Evolutionary conservation across 2,113 vertebrate genomes (phyloP).

Genomic region (Amblyornis subalaris): DNA sequence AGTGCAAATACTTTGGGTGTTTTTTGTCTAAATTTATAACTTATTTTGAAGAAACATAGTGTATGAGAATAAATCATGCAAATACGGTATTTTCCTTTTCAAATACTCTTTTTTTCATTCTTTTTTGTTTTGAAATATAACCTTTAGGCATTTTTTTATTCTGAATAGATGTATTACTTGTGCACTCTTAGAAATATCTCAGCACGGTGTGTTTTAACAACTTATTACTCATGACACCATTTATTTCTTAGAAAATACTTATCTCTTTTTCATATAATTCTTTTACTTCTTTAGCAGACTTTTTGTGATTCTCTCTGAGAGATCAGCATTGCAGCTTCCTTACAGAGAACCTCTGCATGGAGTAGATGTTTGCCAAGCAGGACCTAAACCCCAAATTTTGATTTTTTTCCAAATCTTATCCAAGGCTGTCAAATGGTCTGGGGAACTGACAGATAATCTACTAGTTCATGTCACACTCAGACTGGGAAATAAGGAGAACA

Average conservation of each 20-base stretch:
- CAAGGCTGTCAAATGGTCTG: neutral
- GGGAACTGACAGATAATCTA: neutral
- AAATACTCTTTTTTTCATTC: neutral
- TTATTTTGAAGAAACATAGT: neutral
- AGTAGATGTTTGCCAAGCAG: neutral
- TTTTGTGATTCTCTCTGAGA: neutral
- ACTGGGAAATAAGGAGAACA: neutral
- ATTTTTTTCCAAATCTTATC: neutral
- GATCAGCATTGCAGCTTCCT: neutral
- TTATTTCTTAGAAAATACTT: neutral
- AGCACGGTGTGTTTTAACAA: neutral
- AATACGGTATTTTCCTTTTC: neutral
- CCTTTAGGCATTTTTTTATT: neutral
- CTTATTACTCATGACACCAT: neutral
- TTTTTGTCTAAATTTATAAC: neutral
- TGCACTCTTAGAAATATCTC: neutral
- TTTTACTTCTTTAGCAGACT: neutral
- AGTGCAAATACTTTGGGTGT: neutral
- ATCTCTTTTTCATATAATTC: neutral
- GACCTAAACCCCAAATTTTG: neutral
- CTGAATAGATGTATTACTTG: neutral
- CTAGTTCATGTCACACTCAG: neutral
- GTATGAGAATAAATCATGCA: neutral
- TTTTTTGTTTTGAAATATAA: neutral
- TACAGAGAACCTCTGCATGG: neutral